A percentile compares a stretch with the other conserved stretches of the same genome.
Conservation (phyloP, 2,113 vertebrate genomes). For the Hirundichthys speculiger region DNA sequence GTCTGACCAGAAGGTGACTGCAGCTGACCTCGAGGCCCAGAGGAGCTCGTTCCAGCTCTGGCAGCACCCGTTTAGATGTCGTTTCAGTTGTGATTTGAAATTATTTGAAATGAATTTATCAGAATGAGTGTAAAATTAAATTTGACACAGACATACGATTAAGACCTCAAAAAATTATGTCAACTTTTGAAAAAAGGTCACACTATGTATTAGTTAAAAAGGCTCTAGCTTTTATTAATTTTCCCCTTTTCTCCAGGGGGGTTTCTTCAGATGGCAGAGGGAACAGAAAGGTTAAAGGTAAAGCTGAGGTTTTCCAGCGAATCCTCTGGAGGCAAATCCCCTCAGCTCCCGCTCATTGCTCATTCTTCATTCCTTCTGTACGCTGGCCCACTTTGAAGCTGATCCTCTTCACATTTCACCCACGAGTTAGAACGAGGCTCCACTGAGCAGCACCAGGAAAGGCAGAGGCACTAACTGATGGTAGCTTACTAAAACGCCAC, state of each 20-base stretch:
- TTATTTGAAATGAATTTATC: too few relatives aligned
- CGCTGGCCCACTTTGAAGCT: conserved; percentile 17
- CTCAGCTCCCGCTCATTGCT: conserved; percentile 26
- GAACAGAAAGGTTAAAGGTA: conserved; percentile 45
- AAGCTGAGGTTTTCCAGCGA: conserved; percentile 46
- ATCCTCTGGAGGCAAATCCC: conserved; percentile 45
- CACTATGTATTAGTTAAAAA: too few relatives aligned
- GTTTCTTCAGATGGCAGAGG: conserved; percentile 17
- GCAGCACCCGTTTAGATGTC: too few relatives aligned
- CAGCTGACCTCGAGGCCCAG: too few relatives aligned
- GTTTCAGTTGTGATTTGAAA: too few relatives aligned
- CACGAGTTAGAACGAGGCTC: conserved; percentile 29
- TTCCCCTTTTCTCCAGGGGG: neutral
- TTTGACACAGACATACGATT: too few relatives aligned
- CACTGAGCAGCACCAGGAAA: conserved; percentile 15
- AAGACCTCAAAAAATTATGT: too few relatives aligned
- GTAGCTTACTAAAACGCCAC: too few relatives aligned
- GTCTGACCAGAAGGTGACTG: too few relatives aligned
- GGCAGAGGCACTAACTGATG: conserved; percentile 12
- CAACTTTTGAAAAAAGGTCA: too few relatives aligned
- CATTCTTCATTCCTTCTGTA: conserved; percentile 19
- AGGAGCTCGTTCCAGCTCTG: too few relatives aligned
- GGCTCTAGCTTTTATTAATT: conserved; percentile 14
- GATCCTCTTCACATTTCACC: conserved; percentile 38
- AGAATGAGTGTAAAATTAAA: too few relatives aligned